A percentile compares a stretch with the other conserved stretches of the same genome.
phyloP scores from a whole-genome alignment of 2,113 vertebrate species.

The Lasiurus borealis region DNA sequence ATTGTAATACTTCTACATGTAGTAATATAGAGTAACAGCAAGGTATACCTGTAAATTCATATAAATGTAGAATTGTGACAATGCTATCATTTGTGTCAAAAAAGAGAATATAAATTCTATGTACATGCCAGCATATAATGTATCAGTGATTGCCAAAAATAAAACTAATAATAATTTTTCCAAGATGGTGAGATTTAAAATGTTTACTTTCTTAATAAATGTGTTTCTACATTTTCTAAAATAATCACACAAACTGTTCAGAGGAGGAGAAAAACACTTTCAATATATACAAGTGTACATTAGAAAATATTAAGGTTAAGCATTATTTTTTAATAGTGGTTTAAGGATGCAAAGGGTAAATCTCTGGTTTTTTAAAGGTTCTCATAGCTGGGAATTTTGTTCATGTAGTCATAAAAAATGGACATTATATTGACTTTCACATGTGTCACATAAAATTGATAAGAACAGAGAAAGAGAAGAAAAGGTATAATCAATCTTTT shows the following conservation, averaged over 20 bases:
- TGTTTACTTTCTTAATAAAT: conserved; percentile 15
- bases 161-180: not conserved
- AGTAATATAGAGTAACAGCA: not conserved
- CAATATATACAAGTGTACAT: not conserved
- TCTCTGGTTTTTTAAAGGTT: not conserved
- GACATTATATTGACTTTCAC: conserved; percentile 75
- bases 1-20: not conserved
- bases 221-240: conserved; percentile 30
- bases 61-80: not conserved
- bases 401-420: conserved; percentile 68
- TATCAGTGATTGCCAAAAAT: not conserved
- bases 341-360: not conserved
- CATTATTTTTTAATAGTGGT: not conserved
- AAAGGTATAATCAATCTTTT: conserved; percentile 75
- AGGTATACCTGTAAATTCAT: not conserved
- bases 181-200: not conserved
- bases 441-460: conserved; percentile 77
- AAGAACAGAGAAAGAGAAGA: conserved; percentile 69
- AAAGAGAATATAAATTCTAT: not conserved
- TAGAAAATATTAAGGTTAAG: not conserved
- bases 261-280: conserved; percentile 43
- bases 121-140: not conserved
- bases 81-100: not conserved
- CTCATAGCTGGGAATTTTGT: conserved; percentile 45
- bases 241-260: not conserved